Percentiles rank a stretch among this genome's conserved stretches.
Evolutionary conservation across 2,888 invertebrate genomes (phyloP).

Genomic region (Clanis bilineata): DNA sequence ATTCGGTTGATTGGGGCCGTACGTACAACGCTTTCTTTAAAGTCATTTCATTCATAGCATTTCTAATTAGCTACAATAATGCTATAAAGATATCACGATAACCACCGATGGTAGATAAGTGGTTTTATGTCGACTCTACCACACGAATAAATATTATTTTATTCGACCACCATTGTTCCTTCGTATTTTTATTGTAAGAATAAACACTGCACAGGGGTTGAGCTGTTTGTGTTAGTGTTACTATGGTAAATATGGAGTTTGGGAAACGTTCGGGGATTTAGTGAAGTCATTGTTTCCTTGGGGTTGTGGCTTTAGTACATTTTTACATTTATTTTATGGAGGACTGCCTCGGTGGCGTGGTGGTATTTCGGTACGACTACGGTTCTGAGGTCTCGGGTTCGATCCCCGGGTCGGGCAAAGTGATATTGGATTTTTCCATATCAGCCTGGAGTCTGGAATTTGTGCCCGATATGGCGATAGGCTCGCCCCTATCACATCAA

Average conservation of each 20-base stretch:
- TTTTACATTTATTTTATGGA: background rate
- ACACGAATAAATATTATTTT: conserved; percentile 43
- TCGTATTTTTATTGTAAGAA: conserved; percentile 35
- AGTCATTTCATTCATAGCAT: no score
- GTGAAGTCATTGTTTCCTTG: background rate
- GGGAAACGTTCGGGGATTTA: background rate
- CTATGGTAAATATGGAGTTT: background rate
- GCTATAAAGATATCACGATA: conserved; percentile 17
- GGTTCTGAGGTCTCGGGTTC: no score
- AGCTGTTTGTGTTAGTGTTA: conserved; percentile 10
- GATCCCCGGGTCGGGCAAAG: no score
- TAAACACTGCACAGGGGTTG: conserved; percentile 24
- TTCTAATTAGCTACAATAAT: conserved; percentile 1
- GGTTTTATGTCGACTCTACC: conserved; percentile 38
- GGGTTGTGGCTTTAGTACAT: background rate
- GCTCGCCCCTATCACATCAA: no score
- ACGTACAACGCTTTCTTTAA: no score
- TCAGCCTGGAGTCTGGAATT: no score
- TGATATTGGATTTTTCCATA: no score
- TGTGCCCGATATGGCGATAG: no score
- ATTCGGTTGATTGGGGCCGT: no score
- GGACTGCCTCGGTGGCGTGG: no score
- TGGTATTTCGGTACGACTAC: no score
- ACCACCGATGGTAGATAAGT: conserved; percentile 32
- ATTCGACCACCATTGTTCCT: conserved; percentile 30